Percentiles rank a stretch among this genome's conserved stretches.
Evolutionary conservation across 64 coral and sea anemone genomes (phyloP).

Genomic region (Montipora capricornis): DNA sequence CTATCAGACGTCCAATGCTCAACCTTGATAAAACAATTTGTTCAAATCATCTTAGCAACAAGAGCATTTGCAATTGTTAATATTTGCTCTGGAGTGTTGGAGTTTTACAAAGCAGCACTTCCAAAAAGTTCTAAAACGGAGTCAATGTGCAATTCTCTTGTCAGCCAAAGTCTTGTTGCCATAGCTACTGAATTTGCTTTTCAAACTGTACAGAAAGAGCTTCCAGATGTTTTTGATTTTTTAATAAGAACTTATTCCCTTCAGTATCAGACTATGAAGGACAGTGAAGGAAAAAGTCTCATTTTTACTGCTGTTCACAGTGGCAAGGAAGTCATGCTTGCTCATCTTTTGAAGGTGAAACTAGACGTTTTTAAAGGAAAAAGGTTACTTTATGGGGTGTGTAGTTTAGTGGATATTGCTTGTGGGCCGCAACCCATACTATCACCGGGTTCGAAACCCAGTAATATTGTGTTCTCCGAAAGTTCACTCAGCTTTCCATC

Average conservation of each 20-base stretch:
- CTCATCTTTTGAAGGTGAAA: slow-evolving; percentile 69
- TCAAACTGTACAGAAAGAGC: slow-evolving; percentile 73
- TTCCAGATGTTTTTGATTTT: slow-evolving; percentile 85
- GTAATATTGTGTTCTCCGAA: no score
- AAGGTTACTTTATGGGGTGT: no score
- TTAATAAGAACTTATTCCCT: slow-evolving; percentile 61
- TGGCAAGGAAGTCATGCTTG: slow-evolving; percentile 68
- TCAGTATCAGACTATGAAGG: slow-evolving; percentile 28
- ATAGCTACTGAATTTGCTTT: slow-evolving; percentile 83
- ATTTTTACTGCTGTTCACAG: slow-evolving; percentile 79
- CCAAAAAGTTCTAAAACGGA: neutral
- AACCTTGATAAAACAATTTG: slow-evolving; percentile 83
- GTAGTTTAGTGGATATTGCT: no score
- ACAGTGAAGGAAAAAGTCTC: slow-evolving; percentile 59
- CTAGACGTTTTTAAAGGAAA: neutral
- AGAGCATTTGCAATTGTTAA: slow-evolving; percentile 93
- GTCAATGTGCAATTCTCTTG: neutral
- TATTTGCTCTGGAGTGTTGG: slow-evolving; percentile 74
- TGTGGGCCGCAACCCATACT: no score
- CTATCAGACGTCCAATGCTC: slow-evolving; percentile 82
- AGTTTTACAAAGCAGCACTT: slow-evolving; percentile 72
- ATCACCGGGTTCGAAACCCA: no score
- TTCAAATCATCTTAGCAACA: slow-evolving; percentile 82
- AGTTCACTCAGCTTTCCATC: no score
- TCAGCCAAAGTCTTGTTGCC: slow-evolving; percentile 38